phyloP scores from a whole-genome alignment of 2,888 invertebrate species.

The Lacanobia wlatinum region DNA sequence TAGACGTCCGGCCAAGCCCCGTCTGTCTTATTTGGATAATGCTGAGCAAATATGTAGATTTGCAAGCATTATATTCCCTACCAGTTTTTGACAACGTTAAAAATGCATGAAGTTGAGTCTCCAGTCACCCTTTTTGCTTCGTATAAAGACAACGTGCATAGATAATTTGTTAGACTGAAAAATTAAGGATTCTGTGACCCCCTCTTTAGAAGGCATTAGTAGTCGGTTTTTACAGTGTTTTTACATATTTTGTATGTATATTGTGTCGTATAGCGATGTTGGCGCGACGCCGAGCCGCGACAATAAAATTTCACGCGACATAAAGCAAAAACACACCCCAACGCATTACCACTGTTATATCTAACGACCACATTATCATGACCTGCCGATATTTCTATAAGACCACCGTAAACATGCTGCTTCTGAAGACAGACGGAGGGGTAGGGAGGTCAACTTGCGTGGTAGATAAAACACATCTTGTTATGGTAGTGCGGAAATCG shows the following conservation, averaged over 20 bases:
- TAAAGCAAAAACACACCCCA: conserved; percentile 91
- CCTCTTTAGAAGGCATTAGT: conserved; percentile 49
- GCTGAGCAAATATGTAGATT: conserved; percentile 80
- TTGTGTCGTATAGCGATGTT: conserved; percentile 53
- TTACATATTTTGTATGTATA: conserved; percentile 52
- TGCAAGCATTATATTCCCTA: conserved; percentile 64
- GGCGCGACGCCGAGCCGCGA: conserved; percentile 76
- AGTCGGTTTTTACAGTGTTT: conserved; percentile 40
- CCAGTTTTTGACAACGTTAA: conserved; percentile 68
- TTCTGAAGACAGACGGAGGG: conserved; percentile 33
- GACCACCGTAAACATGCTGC: conserved; percentile 42
- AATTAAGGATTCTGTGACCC: conserved; percentile 34
- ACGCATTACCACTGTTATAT: conserved; percentile 84
- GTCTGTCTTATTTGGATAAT: conserved; percentile 86
- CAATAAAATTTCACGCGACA: conserved; percentile 90
- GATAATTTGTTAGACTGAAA: conserved; percentile 50
- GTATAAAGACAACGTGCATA: conserved; percentile 38
- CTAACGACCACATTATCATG: conserved; percentile 77
- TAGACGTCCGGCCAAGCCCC: conserved; percentile 80
- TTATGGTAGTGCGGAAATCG: conserved; percentile 85
- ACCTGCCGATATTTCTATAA: conserved; percentile 66
- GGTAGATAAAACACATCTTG: conserved; percentile 85
- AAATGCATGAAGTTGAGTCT: conserved; percentile 68
- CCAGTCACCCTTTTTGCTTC: conserved; percentile 61
- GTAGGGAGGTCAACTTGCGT: conserved; percentile 68